Percentiles rank a stretch among this genome's conserved stretches.
These are phyloP conservation scores for Andricus curvator DNA, from an alignment of 2,888 invertebrate species.

Conservation along the genomic window DNA sequence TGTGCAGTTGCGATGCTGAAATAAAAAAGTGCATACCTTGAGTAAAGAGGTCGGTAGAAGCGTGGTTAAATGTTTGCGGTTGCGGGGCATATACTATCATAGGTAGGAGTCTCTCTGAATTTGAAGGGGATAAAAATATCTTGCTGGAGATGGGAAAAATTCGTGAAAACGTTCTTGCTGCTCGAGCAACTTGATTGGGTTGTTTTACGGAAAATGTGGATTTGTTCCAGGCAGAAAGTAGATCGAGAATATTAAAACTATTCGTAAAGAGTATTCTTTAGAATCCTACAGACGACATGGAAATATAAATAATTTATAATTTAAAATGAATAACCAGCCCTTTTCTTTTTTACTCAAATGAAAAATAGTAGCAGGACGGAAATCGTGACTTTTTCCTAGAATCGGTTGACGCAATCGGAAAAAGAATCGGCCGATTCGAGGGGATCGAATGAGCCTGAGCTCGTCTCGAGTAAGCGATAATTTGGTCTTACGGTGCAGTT, in stretches of 20 bases:
- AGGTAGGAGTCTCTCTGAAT: conserved; percentile 8
- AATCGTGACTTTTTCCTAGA: neutral
- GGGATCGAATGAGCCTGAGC: conserved; percentile 50
- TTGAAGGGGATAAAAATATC: conserved; percentile 28
- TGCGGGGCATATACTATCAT: neutral
- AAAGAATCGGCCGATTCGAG: conserved; percentile 20
- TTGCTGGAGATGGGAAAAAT: conserved; percentile 2
- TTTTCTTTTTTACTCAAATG: neutral
- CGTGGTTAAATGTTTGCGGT: conserved; percentile 60
- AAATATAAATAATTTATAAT: no score
- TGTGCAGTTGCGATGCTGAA: conserved; percentile 9
- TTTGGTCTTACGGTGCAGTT: conserved; percentile 63
- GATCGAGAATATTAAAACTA: no score
- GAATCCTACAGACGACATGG: no score
- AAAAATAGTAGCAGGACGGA: neutral
- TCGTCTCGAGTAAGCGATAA: conserved; percentile 59
- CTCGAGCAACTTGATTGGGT: conserved; percentile 6
- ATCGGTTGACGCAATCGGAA: conserved; percentile 9
- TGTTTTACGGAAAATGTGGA: neutral
- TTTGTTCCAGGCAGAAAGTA: neutral
- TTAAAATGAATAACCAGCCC: neutral
- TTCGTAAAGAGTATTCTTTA: no score
- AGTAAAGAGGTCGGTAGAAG: conserved; percentile 52
- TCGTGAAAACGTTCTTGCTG: conserved; percentile 10
- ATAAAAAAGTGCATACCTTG: conserved; percentile 31